These are phyloP conservation scores for Acrobasis suavella DNA, from an alignment of 2,888 invertebrate species.

Conservation along the genomic window DNA sequence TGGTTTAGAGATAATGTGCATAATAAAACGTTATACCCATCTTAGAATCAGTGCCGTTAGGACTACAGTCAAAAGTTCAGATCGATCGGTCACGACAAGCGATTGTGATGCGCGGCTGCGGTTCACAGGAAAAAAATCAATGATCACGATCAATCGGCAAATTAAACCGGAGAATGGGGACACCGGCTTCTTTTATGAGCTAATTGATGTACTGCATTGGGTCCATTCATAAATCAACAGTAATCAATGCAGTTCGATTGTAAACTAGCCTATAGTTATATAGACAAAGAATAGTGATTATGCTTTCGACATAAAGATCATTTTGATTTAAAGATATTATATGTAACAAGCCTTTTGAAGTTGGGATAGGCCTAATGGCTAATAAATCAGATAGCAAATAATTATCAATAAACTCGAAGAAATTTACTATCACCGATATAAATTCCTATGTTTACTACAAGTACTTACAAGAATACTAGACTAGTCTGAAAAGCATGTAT, in stretches of 20 bases:
- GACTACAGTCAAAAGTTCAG: slow-evolving; percentile 44
- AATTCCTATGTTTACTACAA: too few species aligned
- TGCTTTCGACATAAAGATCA: too few species aligned
- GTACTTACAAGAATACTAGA: too few species aligned
- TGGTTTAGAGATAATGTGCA: too few species aligned
- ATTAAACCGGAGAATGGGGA: slow-evolving; percentile 28
- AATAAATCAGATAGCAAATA: too few species aligned
- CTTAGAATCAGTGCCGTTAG: slow-evolving; percentile 28
- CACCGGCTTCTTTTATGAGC: slow-evolving; percentile 22
- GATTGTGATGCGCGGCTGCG: slow-evolving; percentile 43
- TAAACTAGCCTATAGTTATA: not conserved
- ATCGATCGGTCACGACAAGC: slow-evolving; percentile 56
- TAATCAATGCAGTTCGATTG: not conserved
- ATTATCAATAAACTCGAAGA: too few species aligned
- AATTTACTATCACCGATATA: too few species aligned
- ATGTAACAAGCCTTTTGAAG: too few species aligned
- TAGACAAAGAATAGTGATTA: not conserved
- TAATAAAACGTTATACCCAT: slow-evolving; percentile 3
- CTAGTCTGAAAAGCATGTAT: too few species aligned
- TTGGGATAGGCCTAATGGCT: too few species aligned
- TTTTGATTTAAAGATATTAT: too few species aligned
- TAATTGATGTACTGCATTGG: slow-evolving; percentile 8
- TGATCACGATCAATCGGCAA: slow-evolving; percentile 48
- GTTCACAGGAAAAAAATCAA: slow-evolving; percentile 49
- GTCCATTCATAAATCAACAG: not conserved